These are phyloP conservation scores for Ptychoptera contaminata DNA, from an alignment of 2,888 invertebrate genomes.

Conservation along the genomic window DNA sequence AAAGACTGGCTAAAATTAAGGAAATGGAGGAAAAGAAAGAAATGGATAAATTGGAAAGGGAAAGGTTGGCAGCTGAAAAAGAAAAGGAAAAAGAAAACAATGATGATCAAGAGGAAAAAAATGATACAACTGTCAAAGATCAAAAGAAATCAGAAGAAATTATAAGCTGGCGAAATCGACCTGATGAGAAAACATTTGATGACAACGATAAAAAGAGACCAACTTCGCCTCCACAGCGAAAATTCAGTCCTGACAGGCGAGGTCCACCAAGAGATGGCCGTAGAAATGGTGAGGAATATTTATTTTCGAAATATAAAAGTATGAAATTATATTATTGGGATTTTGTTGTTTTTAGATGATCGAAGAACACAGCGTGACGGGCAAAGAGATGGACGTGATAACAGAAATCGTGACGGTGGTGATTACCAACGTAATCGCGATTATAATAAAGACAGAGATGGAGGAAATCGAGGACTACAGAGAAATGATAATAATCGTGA, in stretches of 20 bases:
- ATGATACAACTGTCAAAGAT: constrained; percentile 8
- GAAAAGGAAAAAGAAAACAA: constrained; percentile 6
- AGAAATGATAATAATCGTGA: constrained; percentile 1
- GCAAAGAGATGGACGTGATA: constrained; percentile 4
- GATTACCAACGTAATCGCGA: constrained; percentile 1
- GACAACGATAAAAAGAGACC: constrained; percentile 11
- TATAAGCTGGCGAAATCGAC: constrained; percentile 22
- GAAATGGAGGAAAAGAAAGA: constrained; percentile 13
- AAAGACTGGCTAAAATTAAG: constrained; percentile 23
- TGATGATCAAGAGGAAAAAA: constrained; percentile 4
- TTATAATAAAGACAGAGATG: constrained; percentile 5
- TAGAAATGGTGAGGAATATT: constrained; percentile 12
- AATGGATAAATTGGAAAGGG: not conserved
- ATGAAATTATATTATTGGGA: too few species aligned
- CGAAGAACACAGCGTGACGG: constrained; percentile 5
- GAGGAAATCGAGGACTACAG: not conserved
- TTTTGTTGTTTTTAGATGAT: constrained; percentile 1
- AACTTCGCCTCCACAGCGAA: constrained; percentile 12
- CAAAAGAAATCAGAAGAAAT: constrained; percentile 19
- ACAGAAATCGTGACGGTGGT: constrained; percentile 2
- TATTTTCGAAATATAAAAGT: too few species aligned
- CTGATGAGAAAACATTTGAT: constrained; percentile 13
- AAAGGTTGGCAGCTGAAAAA: constrained; percentile 10
- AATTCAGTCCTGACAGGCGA: constrained; percentile 18
- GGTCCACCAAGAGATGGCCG: constrained; percentile 9